Base-by-base conservation (phyloP, 64 coral and sea anemone genomes). In the Dendrophyllia cribrosa region DNA sequence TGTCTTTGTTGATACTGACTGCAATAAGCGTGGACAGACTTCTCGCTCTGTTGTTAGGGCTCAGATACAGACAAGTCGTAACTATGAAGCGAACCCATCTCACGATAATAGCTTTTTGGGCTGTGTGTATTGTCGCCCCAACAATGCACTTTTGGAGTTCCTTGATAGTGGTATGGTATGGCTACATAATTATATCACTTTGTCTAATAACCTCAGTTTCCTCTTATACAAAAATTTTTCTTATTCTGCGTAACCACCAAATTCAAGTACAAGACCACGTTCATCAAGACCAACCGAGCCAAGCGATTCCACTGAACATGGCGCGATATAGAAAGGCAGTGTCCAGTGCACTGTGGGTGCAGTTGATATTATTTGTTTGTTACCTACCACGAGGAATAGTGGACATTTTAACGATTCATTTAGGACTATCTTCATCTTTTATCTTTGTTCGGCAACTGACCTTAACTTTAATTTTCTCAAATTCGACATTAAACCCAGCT, bases 1-100 rank as follows among this genome's bases (percentile, higher is more conserved):
- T 82, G 14, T 82, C 78, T 82, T 2, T 82, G 53, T 62, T 82
- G 43, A 82, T 43, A 34, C 15, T 46, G 16, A 60, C 78, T 20
- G 43, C 56, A 45, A 82, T 82, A 4, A 82, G 78, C 59, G 58
- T 82, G 78, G 59, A 82, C 25, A 82, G 78, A 64, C 78, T 82
- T 82, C 59, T 82, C 15, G 58, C 78, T 1, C 59, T 82, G 58
- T 63, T 47, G 58, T 58, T 82, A 13, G 22, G 59, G 45, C 56
- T 65, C 23, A 82, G 53, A 63, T 82, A 82, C 58, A 62, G 59
- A 82, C 58, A 61, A 6, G 14, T 82, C 45, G 78, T 64, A 45
- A 64, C 78, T 44, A 1, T 63, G 7, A 16, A 34, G 53, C 78
- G 78, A 64, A 43, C 25, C 25, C 15, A 34, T 8, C 7, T 46